Base-by-base conservation (phyloP, 2,888 invertebrate genomes). In the Eretmocerus hayati region DNA sequence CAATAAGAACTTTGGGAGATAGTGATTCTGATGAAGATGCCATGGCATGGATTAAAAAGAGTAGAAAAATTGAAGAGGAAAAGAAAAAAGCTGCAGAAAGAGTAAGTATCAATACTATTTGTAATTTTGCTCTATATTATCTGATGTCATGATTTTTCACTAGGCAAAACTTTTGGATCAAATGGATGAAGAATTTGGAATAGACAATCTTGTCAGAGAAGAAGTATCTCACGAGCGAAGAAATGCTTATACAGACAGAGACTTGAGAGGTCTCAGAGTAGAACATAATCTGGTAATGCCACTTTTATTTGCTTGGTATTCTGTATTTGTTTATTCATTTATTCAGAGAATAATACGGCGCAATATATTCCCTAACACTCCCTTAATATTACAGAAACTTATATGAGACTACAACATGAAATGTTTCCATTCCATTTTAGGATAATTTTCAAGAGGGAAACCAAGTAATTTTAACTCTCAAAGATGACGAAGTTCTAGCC, bases 141-240 rank as follows among this genome's bases (percentile, higher is more conserved):
- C 6, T 30, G 36, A 37, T 41, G 15, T 32, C 32, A 26, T 9
- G n/a, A 9, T 33, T 26, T 16, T 54, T 59, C 59, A 62, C 6
- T 66, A 89, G 90, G 96, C 93, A 19, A 92, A 91, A 69, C 80
- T 90, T 77, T 72, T 97, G 64, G 92, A 95, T 72, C 93, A 96
- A 73, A 80, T 97, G 78, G 97, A 97, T 73, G 87, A 83, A 58
- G 93, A 90, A 69, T 95, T 96, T 77, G 95, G 94, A 23, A 84
- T 94, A 52, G 81, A 83, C 13, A 87, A 85, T 60, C 75, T 94
- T 40, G 80, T 95, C n/a, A 86, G 87, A 56, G 83, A 87, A 58
- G 90, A 90, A 61, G 79, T 80, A 56, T 74, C 74, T 42, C 75
- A 73, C 52, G 78, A 79, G 42, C 75, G 80, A 21, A 74, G 69